Conservation (phyloP, 2,888 invertebrate species). For the Parthenolecanium corni region DNA sequence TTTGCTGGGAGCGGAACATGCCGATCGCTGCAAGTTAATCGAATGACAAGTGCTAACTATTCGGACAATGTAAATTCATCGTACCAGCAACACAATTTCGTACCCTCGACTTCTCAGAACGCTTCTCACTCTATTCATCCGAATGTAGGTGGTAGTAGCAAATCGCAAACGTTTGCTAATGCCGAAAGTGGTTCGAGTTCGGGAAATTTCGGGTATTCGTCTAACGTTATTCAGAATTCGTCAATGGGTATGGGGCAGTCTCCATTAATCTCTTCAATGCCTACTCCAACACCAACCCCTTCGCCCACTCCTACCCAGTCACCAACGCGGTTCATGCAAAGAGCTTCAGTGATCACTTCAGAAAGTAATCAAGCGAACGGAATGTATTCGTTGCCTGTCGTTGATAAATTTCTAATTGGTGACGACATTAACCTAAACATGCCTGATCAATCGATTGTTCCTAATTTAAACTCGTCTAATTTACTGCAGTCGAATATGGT, state of each 20-base stretch:
- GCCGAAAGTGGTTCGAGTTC: constrained; percentile 5
- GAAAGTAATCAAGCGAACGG: constrained; percentile 20
- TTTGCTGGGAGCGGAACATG: neutral
- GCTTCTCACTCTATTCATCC: constrained; percentile 1
- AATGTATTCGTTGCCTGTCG: constrained; percentile 21
- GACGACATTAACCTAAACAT: constrained; percentile 25
- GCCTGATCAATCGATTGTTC: constrained; percentile 15
- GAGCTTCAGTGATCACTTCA: constrained; percentile 30
- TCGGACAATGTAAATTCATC: constrained; percentile 6
- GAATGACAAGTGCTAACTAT: neutral
- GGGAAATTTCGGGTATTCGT: constrained; percentile 6
- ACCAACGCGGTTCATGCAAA: constrained; percentile 34
- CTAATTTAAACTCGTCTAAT: constrained; percentile 20
- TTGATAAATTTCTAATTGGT: constrained; percentile 14
- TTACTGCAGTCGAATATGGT: constrained; percentile 15
- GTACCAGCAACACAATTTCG: constrained; percentile 17
- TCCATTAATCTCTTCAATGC: constrained; percentile 13
- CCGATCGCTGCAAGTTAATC: neutral
- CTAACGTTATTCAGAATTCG: constrained; percentile 19
- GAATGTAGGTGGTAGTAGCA: neutral
- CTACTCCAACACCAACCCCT: constrained; percentile 40
- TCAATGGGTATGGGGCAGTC: neutral
- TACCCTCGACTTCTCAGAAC: constrained; percentile 14
- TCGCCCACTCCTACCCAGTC: constrained; percentile 42
- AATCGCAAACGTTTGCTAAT: neutral